Evolutionary conservation across 2,113 vertebrate species (phyloP), one percentile per base, ranked within the genome.

Genomic region (Elephantulus edwardii): DNA sequence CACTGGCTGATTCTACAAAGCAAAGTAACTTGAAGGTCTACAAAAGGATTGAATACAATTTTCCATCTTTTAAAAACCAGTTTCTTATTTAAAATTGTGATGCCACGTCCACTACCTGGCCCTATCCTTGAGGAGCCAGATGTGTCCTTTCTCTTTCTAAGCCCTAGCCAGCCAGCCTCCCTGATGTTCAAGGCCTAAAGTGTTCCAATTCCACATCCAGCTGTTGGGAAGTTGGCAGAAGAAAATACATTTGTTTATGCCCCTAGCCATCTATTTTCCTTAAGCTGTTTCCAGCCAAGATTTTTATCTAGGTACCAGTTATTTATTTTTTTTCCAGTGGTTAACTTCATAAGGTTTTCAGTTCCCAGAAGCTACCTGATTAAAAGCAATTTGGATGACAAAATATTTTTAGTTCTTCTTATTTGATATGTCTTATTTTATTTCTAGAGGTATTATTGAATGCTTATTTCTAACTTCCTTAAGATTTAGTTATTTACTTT

Each of bases 171-270:
- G 19, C 60, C 8, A n/a, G 80, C 84, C 54, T 84, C 77, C 91
- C 87, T 56, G 52, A 91, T 48, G 91, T 0, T 5, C 74, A 75
- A 71, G 33, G 82, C 58, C 82, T 56, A 3, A 72, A 78, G 85
- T 60, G 38, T 56, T 84, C 48, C 87, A 75, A 22, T n/a, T 90
- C 85, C 35, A 79, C 14, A 3, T 40, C 77, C 82, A 91, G 93
- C 64, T 91, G 84, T 89, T 40, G 78, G 84, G 42, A 68, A 87
- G 42, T 16, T 66, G 91, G 91, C 93, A 93, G 87, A 95, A 68
- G 44, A 28, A 91, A 93, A 52, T 40, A 30, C 9, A 54, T 96
- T 86, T 96, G 95, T 95, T 96, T 95, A 95, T 76, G 93, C 94
- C 91, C 90, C 85, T 6, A 94, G 95, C 85, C 48, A 92, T 96